These are phyloP conservation scores for Drosophila borealis DNA, from an alignment of 2,888 invertebrate genomes.

Conservation along the genomic window DNA sequence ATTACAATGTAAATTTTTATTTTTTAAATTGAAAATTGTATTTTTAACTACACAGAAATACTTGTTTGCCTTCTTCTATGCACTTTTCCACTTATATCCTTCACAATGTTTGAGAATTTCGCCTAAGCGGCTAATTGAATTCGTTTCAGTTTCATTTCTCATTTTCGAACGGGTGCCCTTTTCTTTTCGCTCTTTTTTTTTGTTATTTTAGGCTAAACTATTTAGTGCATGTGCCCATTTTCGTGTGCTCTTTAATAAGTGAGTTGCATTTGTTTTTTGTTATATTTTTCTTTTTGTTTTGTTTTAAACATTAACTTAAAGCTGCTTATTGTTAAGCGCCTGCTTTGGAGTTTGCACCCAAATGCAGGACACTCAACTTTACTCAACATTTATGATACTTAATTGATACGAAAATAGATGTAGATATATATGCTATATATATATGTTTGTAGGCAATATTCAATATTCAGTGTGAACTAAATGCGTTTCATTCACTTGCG, in stretches of 20 bases:
- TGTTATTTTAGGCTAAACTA: conserved; percentile 66
- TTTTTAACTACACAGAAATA: conserved; percentile 60
- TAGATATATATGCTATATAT: conserved; percentile 24
- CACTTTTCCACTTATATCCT: conserved; percentile 18
- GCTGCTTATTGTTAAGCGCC: conserved; percentile 61
- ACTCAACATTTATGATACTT: conserved; percentile 66
- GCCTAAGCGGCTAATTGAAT: conserved; percentile 68
- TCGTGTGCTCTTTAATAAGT: conserved; percentile 57
- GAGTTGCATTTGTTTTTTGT: conserved; percentile 40
- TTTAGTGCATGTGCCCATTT: conserved; percentile 68
- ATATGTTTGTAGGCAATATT: conserved; percentile 41
- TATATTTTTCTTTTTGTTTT: conserved; percentile 9
- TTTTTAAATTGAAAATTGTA: conserved; percentile 48
- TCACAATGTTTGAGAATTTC: conserved; percentile 61
- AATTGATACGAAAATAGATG: conserved; percentile 50
- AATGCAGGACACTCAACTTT: conserved; percentile 55
- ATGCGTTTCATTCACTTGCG: conserved; percentile 61
- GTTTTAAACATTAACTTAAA: conserved; percentile 71
- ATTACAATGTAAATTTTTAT: conserved; percentile 54
- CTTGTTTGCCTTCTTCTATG: conserved; percentile 37
- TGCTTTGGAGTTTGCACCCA: conserved; percentile 31
- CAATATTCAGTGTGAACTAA: conserved; percentile 70
- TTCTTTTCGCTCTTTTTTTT: conserved; percentile 10
- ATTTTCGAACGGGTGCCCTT: conserved; percentile 25
- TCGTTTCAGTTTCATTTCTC: conserved; percentile 51